Conservation (phyloP, 2,113 vertebrate species). For the Neodon shergylaensis region DNA sequence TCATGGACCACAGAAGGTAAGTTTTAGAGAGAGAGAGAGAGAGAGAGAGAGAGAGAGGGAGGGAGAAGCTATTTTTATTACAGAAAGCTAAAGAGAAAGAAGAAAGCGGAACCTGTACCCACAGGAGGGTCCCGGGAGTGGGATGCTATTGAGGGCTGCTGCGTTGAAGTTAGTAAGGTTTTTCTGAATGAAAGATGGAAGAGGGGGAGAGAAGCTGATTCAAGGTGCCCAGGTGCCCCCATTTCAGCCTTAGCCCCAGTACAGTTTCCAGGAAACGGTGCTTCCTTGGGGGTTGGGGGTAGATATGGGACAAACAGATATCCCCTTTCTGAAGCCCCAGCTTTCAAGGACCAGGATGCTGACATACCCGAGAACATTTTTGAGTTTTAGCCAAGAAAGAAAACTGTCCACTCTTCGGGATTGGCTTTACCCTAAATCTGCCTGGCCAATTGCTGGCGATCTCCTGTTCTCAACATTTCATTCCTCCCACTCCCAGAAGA, state of each 20-base stretch:
- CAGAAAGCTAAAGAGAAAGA: background rate
- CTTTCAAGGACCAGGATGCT: background rate
- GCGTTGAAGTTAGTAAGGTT: background rate
- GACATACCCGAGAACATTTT: background rate
- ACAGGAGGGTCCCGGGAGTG: background rate
- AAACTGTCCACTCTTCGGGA: background rate
- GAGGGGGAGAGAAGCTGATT: background rate
- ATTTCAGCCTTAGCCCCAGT: background rate
- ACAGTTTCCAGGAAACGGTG: too few relatives aligned
- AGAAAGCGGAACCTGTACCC: background rate
- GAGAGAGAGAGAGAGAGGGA: too few relatives aligned
- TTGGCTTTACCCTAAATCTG: background rate
- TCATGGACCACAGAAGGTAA: background rate
- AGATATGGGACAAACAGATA: background rate
- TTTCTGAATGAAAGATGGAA: background rate
- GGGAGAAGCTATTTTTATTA: background rate
- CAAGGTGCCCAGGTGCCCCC: background rate
- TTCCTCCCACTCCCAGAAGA: background rate
- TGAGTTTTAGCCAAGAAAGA: background rate
- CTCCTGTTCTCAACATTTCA: background rate
- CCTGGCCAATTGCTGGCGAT: background rate
- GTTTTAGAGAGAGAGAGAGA: background rate
- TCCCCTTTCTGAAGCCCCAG: too few relatives aligned
- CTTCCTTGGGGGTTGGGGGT: too few relatives aligned
- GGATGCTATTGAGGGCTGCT: background rate